phyloP scores from a whole-genome alignment of 2,797 vertebrate genomes.

The Poeciliopsis presidionis region DNA sequence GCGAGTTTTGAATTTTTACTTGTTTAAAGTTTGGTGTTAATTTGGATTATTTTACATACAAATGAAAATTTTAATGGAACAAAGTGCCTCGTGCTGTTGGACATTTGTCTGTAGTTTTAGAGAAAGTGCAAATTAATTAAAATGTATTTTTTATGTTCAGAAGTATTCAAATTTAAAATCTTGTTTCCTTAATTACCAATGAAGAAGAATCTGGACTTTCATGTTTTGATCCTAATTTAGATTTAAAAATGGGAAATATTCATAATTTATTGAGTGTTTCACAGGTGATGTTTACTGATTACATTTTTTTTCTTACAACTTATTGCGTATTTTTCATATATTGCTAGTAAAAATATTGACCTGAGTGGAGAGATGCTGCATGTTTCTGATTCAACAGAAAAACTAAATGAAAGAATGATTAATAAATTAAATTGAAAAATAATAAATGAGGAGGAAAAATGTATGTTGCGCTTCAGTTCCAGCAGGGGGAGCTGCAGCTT shows the following conservation, averaged over 20 bases:
- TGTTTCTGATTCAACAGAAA: background rate
- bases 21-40: background rate
- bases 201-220: background rate
- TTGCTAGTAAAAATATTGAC: background rate
- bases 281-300: background rate
- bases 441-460: background rate
- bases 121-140: background rate
- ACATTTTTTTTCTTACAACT: background rate
- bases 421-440: background rate
- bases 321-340: background rate
- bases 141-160: background rate
- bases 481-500: constrained; percentile 37
- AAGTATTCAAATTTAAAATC: background rate
- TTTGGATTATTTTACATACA: background rate
- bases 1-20: background rate
- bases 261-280: background rate
- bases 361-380: background rate
- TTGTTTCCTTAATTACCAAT: background rate
- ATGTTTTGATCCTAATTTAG: background rate
- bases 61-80: background rate
- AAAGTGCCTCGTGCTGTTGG: background rate
- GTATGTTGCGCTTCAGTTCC: constrained; percentile 15
- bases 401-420: background rate
- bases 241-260: background rate
- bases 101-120: background rate